These are phyloP conservation scores for Lynx canadensis DNA, from an alignment of 2,113 vertebrate species.

Conservation along the genomic window DNA sequence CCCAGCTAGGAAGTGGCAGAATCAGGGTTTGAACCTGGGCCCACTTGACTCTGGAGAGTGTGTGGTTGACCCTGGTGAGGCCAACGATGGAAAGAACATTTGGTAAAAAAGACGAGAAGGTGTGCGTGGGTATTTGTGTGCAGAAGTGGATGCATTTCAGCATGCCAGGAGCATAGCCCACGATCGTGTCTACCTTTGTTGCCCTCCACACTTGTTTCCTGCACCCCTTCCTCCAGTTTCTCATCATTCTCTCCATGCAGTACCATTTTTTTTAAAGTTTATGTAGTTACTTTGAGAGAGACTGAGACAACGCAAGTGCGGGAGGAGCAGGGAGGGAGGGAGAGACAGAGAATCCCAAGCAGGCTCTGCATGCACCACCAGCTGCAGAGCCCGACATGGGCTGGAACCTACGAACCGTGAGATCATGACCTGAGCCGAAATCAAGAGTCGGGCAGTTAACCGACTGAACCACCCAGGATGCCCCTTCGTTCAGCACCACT, in stretches of 20 bases:
- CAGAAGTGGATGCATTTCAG: background rate
- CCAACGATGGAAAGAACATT: background rate
- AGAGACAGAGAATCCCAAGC: background rate
- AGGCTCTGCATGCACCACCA: too few species aligned
- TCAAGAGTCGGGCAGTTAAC: background rate
- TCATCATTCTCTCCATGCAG: background rate
- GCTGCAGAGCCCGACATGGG: background rate
- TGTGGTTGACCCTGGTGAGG: rapidly evolving
- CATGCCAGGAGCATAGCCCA: background rate
- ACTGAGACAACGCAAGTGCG: too few species aligned
- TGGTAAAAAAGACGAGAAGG: background rate
- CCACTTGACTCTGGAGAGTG: background rate
- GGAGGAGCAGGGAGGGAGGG: background rate
- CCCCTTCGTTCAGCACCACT: background rate
- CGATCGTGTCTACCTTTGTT: background rate
- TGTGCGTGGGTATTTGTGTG: background rate
- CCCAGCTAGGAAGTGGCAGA: background rate
- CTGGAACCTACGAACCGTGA: background rate
- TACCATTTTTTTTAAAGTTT: background rate
- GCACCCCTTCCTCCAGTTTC: background rate
- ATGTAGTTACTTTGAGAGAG: background rate
- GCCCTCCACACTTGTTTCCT: background rate
- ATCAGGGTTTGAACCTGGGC: background rate
- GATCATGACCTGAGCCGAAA: background rate
- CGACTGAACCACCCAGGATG: background rate